phyloP scores from a whole-genome alignment of 92 coral and sea anemone species.

The Heteractis magnifica region DNA sequence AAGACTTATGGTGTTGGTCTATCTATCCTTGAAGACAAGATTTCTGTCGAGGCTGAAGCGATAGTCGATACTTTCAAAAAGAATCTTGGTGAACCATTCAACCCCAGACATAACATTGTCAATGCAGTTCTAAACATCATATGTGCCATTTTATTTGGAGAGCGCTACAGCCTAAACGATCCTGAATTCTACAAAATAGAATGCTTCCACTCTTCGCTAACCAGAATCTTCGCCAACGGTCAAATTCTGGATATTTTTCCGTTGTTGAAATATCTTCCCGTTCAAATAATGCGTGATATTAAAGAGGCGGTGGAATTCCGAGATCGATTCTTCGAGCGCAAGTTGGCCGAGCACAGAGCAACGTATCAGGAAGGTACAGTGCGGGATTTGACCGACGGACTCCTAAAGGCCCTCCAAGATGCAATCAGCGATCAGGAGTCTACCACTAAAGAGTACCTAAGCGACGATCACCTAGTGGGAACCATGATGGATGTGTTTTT shows the following conservation, averaged over 20 bases:
- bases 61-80: constrained; percentile 7
- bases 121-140: constrained; percentile 62
- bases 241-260: constrained; percentile 66
- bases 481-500: constrained; percentile 54
- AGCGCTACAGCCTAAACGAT: constrained; percentile 58
- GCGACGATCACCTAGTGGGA: constrained; percentile 61
- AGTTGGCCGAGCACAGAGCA: constrained; percentile 51
- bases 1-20: constrained; percentile 57
- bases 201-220: constrained; percentile 57
- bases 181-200: constrained; percentile 66
- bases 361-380: constrained; percentile 44
- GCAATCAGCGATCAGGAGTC: constrained; percentile 39
- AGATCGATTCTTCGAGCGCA: constrained; percentile 55
- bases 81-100: constrained; percentile 46
- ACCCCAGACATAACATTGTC: constrained; percentile 53
- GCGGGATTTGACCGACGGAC: constrained; percentile 59
- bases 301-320: constrained; percentile 53
- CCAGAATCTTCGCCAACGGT: constrained; percentile 51
- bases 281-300: constrained; percentile 51
- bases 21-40: constrained; percentile 43
- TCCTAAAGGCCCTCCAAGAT: constrained; percentile 49
- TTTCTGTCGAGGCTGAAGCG: constrained; percentile 25
- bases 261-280: constrained; percentile 53
- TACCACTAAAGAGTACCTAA: constrained; percentile 37
- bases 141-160: constrained; percentile 66